These are phyloP conservation scores for Apotomis betuletana DNA, from an alignment of 2,888 invertebrate genomes.

Conservation along the genomic window DNA sequence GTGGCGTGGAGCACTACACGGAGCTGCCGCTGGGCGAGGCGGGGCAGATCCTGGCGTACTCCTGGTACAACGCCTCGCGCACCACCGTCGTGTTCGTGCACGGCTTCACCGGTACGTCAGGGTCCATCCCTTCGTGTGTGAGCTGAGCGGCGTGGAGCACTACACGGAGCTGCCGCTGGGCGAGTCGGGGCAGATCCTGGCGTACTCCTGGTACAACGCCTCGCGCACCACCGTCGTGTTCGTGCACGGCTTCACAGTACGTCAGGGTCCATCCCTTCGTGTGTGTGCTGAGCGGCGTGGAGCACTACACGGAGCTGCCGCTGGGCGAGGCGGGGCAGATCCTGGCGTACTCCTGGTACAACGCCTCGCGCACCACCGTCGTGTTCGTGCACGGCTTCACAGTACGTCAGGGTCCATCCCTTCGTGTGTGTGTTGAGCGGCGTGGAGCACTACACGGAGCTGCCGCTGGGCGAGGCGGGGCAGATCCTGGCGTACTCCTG, in stretches of 20 bases:
- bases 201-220: slow-evolving; percentile 8
- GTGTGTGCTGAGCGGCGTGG: not conserved
- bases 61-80: slow-evolving; percentile 18
- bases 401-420: too few species aligned
- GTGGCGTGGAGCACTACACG: slow-evolving; percentile 6
- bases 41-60: slow-evolving; percentile 2
- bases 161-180: slow-evolving; percentile 14
- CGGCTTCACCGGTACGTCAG: slow-evolving; percentile 16
- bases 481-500: slow-evolving; percentile 4
- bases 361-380: slow-evolving; percentile 11
- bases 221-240: slow-evolving; percentile 16
- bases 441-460: slow-evolving; percentile 11
- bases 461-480: slow-evolving; percentile 4
- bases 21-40: slow-evolving; percentile 10
- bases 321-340: slow-evolving; percentile 1
- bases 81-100: slow-evolving; percentile 19
- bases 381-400: slow-evolving; percentile 20
- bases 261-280: not conserved
- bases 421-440: not conserved
- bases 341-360: slow-evolving; percentile 10
- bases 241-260: slow-evolving; percentile 22
- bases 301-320: slow-evolving; percentile 14
- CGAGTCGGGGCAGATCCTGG: not conserved
- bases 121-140: too few species aligned
- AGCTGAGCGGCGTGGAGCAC: not conserved